phyloP scores from a whole-genome alignment of 2,113 vertebrate genomes.

The Aleadryas rufinucha region DNA sequence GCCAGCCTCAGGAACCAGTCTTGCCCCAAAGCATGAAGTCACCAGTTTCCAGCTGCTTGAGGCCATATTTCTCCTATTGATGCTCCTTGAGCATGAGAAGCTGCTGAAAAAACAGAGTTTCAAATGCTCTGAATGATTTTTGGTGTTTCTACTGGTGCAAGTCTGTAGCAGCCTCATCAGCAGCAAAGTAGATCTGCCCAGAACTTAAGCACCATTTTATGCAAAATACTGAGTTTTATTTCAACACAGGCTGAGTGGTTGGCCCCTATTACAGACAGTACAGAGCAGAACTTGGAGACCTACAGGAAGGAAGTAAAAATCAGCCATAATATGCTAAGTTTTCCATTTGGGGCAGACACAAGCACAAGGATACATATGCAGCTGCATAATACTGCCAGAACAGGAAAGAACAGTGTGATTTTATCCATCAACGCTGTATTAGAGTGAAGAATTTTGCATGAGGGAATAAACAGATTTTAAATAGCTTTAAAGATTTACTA shows the following conservation, averaged over 20 bases:
- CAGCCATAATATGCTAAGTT: background rate
- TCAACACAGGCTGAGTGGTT: background rate
- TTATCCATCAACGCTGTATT: background rate
- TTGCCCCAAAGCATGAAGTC: background rate
- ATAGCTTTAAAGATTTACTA: background rate
- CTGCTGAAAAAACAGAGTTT: background rate
- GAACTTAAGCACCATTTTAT: background rate
- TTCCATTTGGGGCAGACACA: background rate
- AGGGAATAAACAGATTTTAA: background rate
- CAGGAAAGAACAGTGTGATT: background rate
- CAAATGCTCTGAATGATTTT: background rate
- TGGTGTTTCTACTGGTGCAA: background rate
- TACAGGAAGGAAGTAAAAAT: background rate
- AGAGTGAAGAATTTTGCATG: background rate
- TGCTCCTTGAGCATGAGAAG: background rate
- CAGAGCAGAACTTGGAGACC: background rate
- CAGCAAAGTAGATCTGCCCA: background rate
- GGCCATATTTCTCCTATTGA: background rate
- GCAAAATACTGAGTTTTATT: background rate
- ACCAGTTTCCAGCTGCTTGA: background rate
- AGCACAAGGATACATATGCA: background rate
- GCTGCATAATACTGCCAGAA: background rate
- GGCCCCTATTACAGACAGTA: background rate
- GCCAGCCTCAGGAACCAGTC: background rate
- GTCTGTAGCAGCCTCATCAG: background rate